Evolutionary conservation across 92 coral and sea anemone genomes (phyloP), one percentile per base, ranked within the genome.

Genomic region (Porites cylindrica): DNA sequence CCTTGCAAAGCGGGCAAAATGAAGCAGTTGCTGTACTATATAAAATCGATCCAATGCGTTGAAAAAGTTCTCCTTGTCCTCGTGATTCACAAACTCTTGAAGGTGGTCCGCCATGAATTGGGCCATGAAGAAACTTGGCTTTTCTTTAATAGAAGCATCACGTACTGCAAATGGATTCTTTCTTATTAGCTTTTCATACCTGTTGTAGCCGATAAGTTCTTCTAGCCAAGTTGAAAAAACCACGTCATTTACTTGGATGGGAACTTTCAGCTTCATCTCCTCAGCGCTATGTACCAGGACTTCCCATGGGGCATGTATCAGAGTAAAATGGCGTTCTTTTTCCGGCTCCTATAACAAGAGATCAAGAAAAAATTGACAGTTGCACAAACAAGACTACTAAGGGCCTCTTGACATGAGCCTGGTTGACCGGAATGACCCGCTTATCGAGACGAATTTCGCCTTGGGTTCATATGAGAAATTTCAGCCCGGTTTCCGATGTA

Each of bases 231-330:
- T 68, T 10, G 75, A 24, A 59, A 91, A 84, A 9, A 91, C 92
- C 32, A 89, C 85, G 81, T 94, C 94, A 78, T 93, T 89, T 24
- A 87, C 92, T 70, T 88, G 94, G 23, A 96, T 70, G 60, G 98
- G 98, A 68, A 85, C 88, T 74, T 95, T 93, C 71, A 96, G 77
- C 20, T 93, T 91, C 76, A 95, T 88, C 13, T 83, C 18, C 47
- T 96, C 96, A 5, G 99, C 99, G 75, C 77, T 88, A 68, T 72
- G 62, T 29, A 93, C 87, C 64, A 93, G 72, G 11, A 87, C 85
- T 53, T 67, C 80, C 94, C 98, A 93, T 8, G 99, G 99, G 8
- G 93, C 86, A 70, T 93, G 95, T 5, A 96, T 67, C 75, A 94
- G 93, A 43, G 91, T 90, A 85, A 89, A 94, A 79, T 90, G 92